phyloP scores from a whole-genome alignment of 2,888 invertebrate species.

The Norana najaformis region DNA sequence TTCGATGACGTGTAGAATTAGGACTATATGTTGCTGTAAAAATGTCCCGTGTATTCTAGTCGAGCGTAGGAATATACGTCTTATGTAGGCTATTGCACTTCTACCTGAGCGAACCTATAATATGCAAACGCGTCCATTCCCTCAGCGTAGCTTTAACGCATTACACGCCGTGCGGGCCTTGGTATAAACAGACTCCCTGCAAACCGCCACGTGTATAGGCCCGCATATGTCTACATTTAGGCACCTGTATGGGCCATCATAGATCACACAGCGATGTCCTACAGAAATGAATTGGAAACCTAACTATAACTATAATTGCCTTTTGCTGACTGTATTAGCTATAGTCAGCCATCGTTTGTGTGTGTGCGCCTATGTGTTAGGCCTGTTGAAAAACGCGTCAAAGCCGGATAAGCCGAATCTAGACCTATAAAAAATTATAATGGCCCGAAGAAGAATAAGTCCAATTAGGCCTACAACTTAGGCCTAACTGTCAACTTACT shows the following conservation, averaged over 20 bases:
- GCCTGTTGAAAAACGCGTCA: neutral
- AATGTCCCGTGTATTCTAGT: neutral
- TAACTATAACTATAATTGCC: neutral
- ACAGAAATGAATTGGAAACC: conserved; percentile 6
- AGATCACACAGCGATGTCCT: neutral
- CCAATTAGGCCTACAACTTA: too few species aligned
- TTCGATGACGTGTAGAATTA: too few species aligned
- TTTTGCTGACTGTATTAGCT: neutral
- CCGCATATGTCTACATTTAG: neutral
- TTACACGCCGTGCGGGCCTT: too few species aligned
- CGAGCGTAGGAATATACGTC: neutral
- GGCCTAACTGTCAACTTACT: too few species aligned
- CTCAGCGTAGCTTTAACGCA: too few species aligned
- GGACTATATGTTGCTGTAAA: neutral
- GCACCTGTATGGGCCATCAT: neutral
- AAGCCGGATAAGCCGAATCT: neutral
- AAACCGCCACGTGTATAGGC: neutral
- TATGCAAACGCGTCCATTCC: neutral
- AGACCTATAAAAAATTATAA: neutral
- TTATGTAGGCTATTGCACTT: neutral
- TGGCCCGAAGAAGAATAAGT: neutral
- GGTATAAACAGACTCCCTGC: too few species aligned
- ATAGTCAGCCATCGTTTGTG: neutral
- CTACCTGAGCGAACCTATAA: neutral
- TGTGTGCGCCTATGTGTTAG: neutral